Evolutionary conservation across 30 jellyfish, hydroid and myxozoan species (phyloP).

Genomic region (Hydractinia symbiolongicarpus): DNA sequence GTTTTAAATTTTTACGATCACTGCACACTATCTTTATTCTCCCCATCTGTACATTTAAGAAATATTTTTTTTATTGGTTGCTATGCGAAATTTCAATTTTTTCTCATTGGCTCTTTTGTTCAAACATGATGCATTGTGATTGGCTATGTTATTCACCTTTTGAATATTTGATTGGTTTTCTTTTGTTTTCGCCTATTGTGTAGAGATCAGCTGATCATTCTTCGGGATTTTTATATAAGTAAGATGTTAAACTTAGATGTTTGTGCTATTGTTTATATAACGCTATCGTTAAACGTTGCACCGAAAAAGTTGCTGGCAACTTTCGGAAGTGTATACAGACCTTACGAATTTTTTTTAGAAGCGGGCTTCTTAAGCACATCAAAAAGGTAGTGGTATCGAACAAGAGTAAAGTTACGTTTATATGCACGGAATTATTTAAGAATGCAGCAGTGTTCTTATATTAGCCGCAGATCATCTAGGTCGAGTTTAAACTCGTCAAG

Average conservation of each 20-base stretch:
- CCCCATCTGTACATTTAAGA: too few species aligned
- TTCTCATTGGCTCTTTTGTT: not conserved
- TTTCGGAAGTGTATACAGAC: not conserved
- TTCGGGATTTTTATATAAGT: conserved; percentile 5
- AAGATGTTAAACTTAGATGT: not conserved
- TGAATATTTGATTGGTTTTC: conserved; percentile 9
- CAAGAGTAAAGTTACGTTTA: not conserved
- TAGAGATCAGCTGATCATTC: conserved; percentile 18
- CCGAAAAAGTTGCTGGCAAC: conserved; percentile 23
- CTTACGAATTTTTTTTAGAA: not conserved
- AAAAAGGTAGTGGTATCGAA: not conserved
- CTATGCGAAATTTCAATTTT: not conserved
- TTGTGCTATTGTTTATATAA: not conserved
- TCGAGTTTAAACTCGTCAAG: conserved; percentile 26
- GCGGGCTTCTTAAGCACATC: conserved; percentile 15
- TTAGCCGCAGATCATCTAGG: conserved; percentile 18
- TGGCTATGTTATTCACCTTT: conserved; percentile 1
- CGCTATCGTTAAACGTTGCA: conserved; percentile 5
- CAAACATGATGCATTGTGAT: not conserved
- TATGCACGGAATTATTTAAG: not conserved
- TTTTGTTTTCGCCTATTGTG: conserved; percentile 15
- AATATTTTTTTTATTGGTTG: not conserved
- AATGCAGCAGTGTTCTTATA: conserved; percentile 23
- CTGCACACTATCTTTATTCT: not conserved
- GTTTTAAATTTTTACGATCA: conserved; percentile 15